These are phyloP conservation scores for Otis tarda DNA, from an alignment of 2,113 vertebrate species.

Conservation along the genomic window DNA sequence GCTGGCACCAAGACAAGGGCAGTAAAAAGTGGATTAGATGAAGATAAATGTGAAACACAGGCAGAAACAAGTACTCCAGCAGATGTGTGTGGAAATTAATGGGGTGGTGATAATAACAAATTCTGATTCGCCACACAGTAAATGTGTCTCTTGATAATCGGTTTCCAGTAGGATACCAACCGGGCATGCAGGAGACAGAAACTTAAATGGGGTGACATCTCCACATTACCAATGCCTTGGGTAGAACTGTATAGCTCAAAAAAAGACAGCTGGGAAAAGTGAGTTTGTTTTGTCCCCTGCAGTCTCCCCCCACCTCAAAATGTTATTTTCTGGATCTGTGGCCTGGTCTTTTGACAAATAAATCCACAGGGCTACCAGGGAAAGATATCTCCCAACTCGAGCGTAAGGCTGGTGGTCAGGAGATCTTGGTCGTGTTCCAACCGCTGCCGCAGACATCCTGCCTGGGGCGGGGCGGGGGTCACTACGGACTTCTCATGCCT, in stretches of 20 bases:
- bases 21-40: conserved; percentile 70
- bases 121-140: conserved; percentile 30
- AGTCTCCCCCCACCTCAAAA: neutral
- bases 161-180: conserved; percentile 13
- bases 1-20: conserved; percentile 59
- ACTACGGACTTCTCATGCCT: neutral
- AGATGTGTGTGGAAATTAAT: conserved; percentile 74
- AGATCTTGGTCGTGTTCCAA: neutral
- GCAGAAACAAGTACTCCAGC: conserved; percentile 56
- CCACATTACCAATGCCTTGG: neutral
- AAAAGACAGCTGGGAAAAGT: neutral
- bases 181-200: neutral
- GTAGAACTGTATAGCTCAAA: neutral
- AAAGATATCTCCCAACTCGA: neutral
- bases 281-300: neutral
- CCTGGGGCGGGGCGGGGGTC: fast-evolving
- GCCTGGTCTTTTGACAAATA: neutral
- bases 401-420: neutral
- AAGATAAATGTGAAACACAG: conserved; percentile 68
- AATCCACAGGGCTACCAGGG: neutral
- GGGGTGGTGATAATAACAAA: conserved; percentile 64
- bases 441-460: neutral
- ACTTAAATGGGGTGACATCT: neutral
- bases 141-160: conserved; percentile 7
- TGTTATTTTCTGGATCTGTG: neutral